phyloP scores from a whole-genome alignment of 2,797 vertebrate species.

The Erpetoichthys calabaricus region DNA sequence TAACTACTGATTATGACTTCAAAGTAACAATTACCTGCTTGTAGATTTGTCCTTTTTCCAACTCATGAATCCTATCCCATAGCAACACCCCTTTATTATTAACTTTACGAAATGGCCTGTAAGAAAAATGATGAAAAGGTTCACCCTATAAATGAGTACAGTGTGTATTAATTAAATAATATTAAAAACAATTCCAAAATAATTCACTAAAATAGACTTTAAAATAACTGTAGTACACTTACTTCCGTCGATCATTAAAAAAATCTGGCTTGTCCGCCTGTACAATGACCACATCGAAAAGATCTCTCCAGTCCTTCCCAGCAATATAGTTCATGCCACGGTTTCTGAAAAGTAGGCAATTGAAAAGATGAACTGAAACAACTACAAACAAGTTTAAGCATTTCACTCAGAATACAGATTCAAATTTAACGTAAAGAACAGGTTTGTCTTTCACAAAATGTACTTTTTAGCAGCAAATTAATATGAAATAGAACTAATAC shows the following conservation, averaged over 20 bases:
- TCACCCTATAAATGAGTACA: no score
- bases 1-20: no score
- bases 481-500: no score
- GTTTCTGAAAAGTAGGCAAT: conserved; percentile 47
- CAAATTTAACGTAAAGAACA: conserved; percentile 5
- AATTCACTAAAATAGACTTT: no score
- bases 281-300: conserved; percentile 93
- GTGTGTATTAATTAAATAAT: no score
- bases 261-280: conserved; percentile 94
- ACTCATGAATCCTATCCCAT: conserved; percentile 87
- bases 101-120: conserved; percentile 85
- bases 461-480: no score
- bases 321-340: conserved; percentile 91
- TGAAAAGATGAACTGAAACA: conserved; percentile 6
- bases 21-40: conserved; percentile 67
- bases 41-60: conserved; percentile 94
- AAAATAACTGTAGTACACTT: conserved; percentile 19
- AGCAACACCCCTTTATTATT: conserved; percentile 81
- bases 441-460: not conserved
- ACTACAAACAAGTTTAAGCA: not conserved
- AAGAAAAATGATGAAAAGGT: not conserved
- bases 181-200: no score
- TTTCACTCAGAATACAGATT: not conserved
- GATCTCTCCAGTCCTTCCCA: conserved; percentile 89
- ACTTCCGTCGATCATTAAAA: conserved; percentile 94